Conservation (phyloP, 2,113 vertebrate species). For the Trinectes maculatus region DNA sequence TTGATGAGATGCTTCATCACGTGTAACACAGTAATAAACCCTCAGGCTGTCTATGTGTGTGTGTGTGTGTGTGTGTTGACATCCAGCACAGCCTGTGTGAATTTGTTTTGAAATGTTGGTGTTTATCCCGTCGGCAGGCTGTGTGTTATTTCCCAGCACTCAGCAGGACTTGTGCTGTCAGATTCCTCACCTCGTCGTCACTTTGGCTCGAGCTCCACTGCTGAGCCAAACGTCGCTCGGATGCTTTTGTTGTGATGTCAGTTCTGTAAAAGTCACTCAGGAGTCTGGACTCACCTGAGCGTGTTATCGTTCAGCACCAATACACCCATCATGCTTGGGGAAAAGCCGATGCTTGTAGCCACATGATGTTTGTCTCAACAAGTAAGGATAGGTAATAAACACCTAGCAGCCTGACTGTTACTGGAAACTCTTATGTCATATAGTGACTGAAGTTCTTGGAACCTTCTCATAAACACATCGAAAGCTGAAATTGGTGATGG, state of each 20-base stretch:
- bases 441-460: constrained; percentile 1
- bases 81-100: not conserved
- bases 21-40: not conserved
- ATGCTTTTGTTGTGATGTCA: constrained; percentile 7
- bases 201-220: not conserved
- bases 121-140: not conserved
- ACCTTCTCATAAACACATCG: constrained; percentile 10
- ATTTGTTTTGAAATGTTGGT: not conserved
- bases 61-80: constrained; percentile 1
- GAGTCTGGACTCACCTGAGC: constrained; percentile 26
- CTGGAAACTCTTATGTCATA: constrained; percentile 45
- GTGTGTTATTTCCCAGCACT: constrained; percentile 10
- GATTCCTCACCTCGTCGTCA: constrained; percentile 46
- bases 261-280: constrained; percentile 30
- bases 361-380: constrained; percentile 27
- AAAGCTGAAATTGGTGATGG: constrained; percentile 10
- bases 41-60: constrained; percentile 16
- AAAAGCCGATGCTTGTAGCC: constrained; percentile 6
- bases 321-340: constrained; percentile 22
- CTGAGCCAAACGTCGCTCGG: constrained; percentile 16
- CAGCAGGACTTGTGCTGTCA: constrained; percentile 5
- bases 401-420: not conserved
- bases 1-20: constrained; percentile 14
- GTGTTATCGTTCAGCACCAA: constrained; percentile 7
- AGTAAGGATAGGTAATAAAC: constrained; percentile 18